Percentiles rank a stretch among this genome's conserved stretches.
These are phyloP conservation scores for Sceloporus undulatus DNA, from an alignment of 2,113 vertebrate genomes.

Conservation along the genomic window DNA sequence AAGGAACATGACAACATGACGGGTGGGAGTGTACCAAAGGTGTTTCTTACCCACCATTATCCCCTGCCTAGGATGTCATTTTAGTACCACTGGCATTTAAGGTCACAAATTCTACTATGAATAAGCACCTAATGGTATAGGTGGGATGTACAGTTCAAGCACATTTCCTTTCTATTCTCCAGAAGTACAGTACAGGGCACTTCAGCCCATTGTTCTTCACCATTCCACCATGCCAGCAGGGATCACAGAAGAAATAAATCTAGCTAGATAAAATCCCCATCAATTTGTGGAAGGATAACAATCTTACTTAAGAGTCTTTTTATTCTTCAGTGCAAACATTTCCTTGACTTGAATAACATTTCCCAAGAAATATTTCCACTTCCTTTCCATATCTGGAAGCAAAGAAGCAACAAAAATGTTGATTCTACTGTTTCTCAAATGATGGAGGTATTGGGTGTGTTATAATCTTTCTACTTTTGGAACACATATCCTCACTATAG, in stretches of 20 bases:
- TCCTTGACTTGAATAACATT: constrained; percentile 34
- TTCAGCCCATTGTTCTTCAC: neutral
- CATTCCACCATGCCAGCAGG: neutral
- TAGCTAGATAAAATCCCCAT: neutral
- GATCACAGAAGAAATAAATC: neutral
- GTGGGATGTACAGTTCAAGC: neutral
- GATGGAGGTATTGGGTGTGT: constrained; percentile 60
- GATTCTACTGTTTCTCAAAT: constrained; percentile 63
- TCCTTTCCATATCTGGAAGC: constrained; percentile 53
- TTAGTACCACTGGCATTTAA: neutral
- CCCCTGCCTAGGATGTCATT: neutral
- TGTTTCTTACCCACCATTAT: neutral
- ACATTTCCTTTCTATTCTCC: neutral
- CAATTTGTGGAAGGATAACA: neutral
- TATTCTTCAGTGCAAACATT: constrained; percentile 33
- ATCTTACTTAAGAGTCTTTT: neutral
- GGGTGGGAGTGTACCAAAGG: no score
- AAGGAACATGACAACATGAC: no score
- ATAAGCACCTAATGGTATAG: neutral
- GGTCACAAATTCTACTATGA: neutral
- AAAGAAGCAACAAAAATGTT: constrained; percentile 65
- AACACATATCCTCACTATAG: constrained; percentile 49
- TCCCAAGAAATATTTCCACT: constrained; percentile 66
- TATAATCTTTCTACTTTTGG: constrained; percentile 63
- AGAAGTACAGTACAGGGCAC: neutral